These are phyloP conservation scores for Brachionus paranguensis DNA, from an alignment of 1,140 invertebrate genomes.

Conservation along the genomic window DNA sequence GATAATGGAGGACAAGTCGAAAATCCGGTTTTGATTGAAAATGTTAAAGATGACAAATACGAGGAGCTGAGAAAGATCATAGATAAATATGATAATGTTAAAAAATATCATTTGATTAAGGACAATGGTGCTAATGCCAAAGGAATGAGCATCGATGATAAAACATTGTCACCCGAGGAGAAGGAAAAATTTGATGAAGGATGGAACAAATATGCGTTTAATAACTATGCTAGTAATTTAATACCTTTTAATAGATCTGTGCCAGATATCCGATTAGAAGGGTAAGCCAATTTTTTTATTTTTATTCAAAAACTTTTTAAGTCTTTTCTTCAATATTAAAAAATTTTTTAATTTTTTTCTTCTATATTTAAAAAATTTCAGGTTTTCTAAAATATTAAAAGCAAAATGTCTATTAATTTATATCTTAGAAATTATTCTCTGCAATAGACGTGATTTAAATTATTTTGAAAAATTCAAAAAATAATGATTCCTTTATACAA, in stretches of 20 bases:
- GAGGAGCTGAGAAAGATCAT: not conserved
- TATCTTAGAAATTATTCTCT: no score
- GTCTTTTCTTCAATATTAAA: no score
- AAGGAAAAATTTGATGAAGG: slow-evolving; percentile 83
- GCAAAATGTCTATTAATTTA: no score
- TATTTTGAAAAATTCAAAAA: not conserved
- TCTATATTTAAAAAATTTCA: no score
- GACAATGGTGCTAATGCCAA: slow-evolving; percentile 70
- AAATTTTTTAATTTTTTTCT: no score
- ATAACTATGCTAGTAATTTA: slow-evolving; percentile 93
- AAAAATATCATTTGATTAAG: slow-evolving; percentile 8
- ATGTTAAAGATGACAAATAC: not conserved
- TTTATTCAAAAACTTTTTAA: not conserved
- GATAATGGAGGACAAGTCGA: not conserved
- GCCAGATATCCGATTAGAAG: slow-evolving; percentile 85
- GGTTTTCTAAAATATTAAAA: no score
- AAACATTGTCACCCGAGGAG: slow-evolving; percentile 69
- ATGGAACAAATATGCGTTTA: slow-evolving; percentile 95
- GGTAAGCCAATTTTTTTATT: slow-evolving; percentile 72
- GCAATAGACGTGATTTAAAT: no score
- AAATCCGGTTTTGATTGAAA: not conserved
- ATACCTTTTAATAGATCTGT: slow-evolving; percentile 85
- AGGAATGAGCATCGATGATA: slow-evolving; percentile 74
- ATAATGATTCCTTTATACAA: not conserved
- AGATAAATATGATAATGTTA: slow-evolving; percentile 14